Conservation (phyloP, 2,888 invertebrate genomes). For the Exephanes ischioxanthus region DNA sequence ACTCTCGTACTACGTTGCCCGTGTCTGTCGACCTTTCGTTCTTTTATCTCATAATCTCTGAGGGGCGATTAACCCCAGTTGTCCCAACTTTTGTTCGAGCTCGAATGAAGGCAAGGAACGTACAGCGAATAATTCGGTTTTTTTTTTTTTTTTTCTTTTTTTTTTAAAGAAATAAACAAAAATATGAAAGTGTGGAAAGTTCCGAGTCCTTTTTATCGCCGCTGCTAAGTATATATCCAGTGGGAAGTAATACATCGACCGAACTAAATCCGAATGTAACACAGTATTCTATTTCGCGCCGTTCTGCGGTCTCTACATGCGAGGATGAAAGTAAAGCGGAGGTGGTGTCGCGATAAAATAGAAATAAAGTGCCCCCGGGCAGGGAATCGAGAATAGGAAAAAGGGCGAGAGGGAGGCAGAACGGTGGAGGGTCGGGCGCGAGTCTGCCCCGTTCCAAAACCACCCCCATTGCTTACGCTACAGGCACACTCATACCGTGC, state of each 20-base stretch:
- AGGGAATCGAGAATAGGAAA: background rate
- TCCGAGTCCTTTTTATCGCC: background rate
- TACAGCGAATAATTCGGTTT: background rate
- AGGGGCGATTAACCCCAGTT: background rate
- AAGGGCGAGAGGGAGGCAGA: background rate
- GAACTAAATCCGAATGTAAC: conserved; percentile 1
- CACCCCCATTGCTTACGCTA: background rate
- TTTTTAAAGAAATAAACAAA: background rate
- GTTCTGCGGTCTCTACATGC: background rate
- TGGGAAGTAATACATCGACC: conserved; percentile 3
- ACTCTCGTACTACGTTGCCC: background rate
- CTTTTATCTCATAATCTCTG: background rate
- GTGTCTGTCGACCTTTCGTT: background rate
- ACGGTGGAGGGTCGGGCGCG: background rate
- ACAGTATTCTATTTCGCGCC: conserved; percentile 1
- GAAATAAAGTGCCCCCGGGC: background rate
- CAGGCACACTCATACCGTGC: background rate
- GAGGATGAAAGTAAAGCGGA: background rate
- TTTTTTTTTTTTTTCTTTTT: background rate
- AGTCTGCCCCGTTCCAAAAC: conserved; percentile 1
- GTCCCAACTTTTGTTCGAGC: background rate
- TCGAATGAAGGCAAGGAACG: background rate
- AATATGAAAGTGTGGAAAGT: background rate
- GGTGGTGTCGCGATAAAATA: conserved; percentile 10
- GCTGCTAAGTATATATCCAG: background rate